Evolutionary conservation across 2,888 invertebrate species (phyloP).

Genomic region (Hirudinaria manillensis): DNA sequence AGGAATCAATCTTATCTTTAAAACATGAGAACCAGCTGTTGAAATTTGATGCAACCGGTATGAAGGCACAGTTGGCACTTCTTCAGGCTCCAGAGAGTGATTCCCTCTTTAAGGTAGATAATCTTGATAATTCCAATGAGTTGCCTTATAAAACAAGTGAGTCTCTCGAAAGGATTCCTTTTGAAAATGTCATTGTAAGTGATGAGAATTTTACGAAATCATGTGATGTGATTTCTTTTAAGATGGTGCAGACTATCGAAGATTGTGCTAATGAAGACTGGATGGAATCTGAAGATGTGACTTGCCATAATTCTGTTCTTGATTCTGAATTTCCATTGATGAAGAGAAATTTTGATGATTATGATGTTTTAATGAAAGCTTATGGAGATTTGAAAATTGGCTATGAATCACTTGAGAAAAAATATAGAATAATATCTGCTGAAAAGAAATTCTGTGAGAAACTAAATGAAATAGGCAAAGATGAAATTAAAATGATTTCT

Average conservation of each 20-base stretch:
- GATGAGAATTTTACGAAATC: neutral
- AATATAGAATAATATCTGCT: neutral
- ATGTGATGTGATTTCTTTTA: no score
- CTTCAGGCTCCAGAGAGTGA: constrained; percentile 5
- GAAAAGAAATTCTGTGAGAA: constrained; percentile 6
- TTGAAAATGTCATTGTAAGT: neutral
- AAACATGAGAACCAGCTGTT: constrained; percentile 20
- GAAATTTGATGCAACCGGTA: constrained; percentile 25
- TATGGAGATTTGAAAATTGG: neutral
- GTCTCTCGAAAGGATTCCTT: neutral
- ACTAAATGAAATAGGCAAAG: no score
- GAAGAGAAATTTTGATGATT: neutral
- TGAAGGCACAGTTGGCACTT: constrained; percentile 17
- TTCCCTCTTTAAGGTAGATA: neutral
- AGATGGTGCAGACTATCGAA: no score
- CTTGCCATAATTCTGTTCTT: neutral
- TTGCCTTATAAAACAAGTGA: neutral
- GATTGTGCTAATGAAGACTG: neutral
- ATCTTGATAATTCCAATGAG: neutral
- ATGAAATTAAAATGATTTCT: no score
- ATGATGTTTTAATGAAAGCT: neutral
- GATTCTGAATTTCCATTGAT: neutral
- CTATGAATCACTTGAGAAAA: constrained; percentile 14
- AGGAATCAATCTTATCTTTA: neutral
- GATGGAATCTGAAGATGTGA: neutral